Conservation (phyloP, 2,888 invertebrate species). For the Lasioglossum villosulum region DNA sequence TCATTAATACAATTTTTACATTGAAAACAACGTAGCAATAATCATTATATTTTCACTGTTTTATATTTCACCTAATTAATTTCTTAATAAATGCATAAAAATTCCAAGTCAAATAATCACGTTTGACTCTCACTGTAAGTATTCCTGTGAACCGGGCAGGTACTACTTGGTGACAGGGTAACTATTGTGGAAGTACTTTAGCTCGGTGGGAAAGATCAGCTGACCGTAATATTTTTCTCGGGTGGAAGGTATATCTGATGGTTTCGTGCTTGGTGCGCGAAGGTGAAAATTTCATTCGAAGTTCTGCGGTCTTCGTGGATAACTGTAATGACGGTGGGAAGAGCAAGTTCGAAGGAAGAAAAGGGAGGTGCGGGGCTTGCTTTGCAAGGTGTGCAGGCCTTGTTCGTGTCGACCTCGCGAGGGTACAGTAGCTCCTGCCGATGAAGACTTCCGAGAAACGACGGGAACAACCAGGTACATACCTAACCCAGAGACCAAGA, state of each 20-base stretch:
- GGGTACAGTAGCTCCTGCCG: conserved; percentile 48
- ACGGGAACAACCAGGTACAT: conserved; percentile 35
- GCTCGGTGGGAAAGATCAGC: conserved; percentile 50
- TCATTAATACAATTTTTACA: too few species aligned
- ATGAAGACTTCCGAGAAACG: conserved; percentile 69
- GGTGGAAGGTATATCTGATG: background rate
- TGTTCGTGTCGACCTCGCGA: conserved; percentile 53
- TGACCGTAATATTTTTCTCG: conserved; percentile 30
- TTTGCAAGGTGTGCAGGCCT: conserved; percentile 6
- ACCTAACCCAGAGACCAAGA: conserved; percentile 31
- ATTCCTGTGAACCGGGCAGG: background rate
- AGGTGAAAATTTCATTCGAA: conserved; percentile 65
- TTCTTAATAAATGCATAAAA: too few species aligned
- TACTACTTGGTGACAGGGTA: background rate
- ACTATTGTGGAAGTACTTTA: conserved; percentile 1
- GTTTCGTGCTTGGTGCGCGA: conserved; percentile 32
- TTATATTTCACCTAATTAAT: too few species aligned
- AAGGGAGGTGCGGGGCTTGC: conserved; percentile 2
- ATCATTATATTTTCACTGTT: too few species aligned
- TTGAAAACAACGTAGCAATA: too few species aligned
- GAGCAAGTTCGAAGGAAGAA: conserved; percentile 29
- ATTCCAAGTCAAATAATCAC: too few species aligned
- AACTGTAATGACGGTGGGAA: conserved; percentile 66
- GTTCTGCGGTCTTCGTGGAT: conserved; percentile 59
- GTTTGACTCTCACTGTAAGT: background rate